Percentiles rank a stretch among this genome's conserved stretches.
Evolutionary conservation across 2,888 invertebrate species (phyloP).

Genomic region (Stenchaetothrips biformis): DNA sequence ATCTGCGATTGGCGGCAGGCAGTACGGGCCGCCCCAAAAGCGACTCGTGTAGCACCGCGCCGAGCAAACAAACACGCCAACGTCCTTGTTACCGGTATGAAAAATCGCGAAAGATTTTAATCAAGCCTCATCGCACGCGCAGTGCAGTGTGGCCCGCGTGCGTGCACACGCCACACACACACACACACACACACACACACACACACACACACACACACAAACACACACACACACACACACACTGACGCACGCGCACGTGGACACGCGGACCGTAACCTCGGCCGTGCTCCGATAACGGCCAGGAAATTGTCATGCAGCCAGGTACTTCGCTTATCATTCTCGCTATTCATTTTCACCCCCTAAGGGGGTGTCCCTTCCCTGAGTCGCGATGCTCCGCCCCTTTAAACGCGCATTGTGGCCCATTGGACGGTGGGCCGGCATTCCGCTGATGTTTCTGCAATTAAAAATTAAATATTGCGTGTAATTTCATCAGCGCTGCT

Average conservation of each 20-base stretch:
- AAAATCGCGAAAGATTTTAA: too few relatives aligned
- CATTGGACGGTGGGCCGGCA: background rate
- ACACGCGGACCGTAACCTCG: too few relatives aligned
- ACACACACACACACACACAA: too few relatives aligned
- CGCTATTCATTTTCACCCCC: background rate
- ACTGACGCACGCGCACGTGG: too few relatives aligned
- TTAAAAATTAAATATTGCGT: slow-evolving; percentile 24
- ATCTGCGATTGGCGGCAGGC: background rate
- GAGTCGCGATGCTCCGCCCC: background rate
- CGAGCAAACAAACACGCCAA: too few relatives aligned
- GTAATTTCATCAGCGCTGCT: background rate
- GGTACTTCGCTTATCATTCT: background rate
- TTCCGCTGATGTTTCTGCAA: slow-evolving; percentile 12
- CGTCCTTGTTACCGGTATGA: too few relatives aligned
- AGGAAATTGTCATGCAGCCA: background rate
- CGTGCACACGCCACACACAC: too few relatives aligned
- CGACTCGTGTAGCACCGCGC: background rate
- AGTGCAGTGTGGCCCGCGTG: too few relatives aligned
- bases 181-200: too few relatives aligned
- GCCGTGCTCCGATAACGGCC: background rate
- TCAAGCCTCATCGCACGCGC: too few relatives aligned
- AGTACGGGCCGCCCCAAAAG: background rate
- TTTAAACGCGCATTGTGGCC: background rate
- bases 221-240: too few relatives aligned
- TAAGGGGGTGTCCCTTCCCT: background rate